Conservation (phyloP, 2,797 vertebrate genomes). For the Onychomys torridus region DNA sequence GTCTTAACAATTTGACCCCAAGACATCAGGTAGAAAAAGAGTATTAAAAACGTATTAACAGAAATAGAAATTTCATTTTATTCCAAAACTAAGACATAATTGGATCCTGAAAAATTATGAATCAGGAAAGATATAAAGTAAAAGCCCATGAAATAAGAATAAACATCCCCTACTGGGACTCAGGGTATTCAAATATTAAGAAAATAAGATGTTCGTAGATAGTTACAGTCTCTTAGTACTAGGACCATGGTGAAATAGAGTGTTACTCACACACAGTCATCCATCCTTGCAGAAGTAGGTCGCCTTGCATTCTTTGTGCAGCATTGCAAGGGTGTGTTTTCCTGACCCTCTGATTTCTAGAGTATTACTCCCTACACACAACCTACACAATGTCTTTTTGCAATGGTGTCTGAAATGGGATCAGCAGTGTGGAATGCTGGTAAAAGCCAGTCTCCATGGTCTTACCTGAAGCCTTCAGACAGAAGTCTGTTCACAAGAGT, state of each 20-base stretch:
- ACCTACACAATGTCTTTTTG: background rate
- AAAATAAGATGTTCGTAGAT: background rate
- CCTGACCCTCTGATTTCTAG: background rate
- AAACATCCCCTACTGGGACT: background rate
- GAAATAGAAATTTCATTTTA: background rate
- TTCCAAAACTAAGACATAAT: slow-evolving; percentile 13
- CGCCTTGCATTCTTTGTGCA: background rate
- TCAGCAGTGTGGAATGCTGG: background rate
- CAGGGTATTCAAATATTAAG: background rate
- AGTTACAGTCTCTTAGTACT: background rate
- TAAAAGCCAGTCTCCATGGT: background rate
- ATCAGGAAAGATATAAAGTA: background rate
- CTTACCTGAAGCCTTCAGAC: background rate
- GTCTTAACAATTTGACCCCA: background rate
- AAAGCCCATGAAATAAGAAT: background rate
- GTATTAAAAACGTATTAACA: background rate
- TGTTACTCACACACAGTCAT: background rate
- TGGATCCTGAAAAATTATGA: background rate
- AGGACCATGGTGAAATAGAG: background rate
- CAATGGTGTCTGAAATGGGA: background rate
- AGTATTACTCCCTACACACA: background rate
- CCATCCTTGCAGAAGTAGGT: background rate
- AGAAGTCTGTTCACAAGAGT: background rate
- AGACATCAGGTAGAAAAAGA: slow-evolving; percentile 4
- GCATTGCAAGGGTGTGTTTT: background rate